Evolutionary conservation across 2,113 vertebrate species (phyloP), one percentile per base, ranked within the genome.

Genomic region (Ascaphus truei): DNA sequence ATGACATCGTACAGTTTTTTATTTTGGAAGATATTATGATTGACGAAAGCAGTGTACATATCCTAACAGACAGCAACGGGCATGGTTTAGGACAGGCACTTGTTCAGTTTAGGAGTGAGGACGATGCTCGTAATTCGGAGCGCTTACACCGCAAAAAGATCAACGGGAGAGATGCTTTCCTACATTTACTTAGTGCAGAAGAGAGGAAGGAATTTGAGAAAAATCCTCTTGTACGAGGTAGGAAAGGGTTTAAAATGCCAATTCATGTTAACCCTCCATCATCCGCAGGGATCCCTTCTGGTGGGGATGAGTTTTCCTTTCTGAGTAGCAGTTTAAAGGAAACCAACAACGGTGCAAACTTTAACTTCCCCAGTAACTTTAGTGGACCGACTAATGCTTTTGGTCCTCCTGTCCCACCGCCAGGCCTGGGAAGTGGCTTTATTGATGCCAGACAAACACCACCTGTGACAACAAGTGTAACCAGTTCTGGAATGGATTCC

Each of bases 141-240:
- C 88, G 94, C 73, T 88, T 98, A 47, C 96, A 99, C 79, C 93
- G 95, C 72, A 98, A 98, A 80, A 98, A 98, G 68, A 86, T 99
- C 69, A 98, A 98, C 34, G 97, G 96, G 45, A 93, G 97, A 71
- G 95, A 99, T 85, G 95, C 95, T 61, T 95, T 98, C 80, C 88
- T 99, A 59, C 95, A 96, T 78, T 78, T 98, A 73, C 88, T 98
- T 67, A 94, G 93, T 29, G 79, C 89, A 71, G 96, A 98, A 43
- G 95, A 98, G 81, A 96, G 96, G 93, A 95, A 92, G 79, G 97
- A 96, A 60, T 93, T 98, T 77, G 95, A 99, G 73, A 93, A 93
- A 77, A 97, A 94, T 77, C 95, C 97, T 48, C 92, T 94, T 1
- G 88, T 92, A 13, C 95, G 96, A 84, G 93, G 89, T 66, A 98